Evolutionary conservation across 1,140 invertebrate genomes (phyloP), one percentile per base, ranked within the genome.

Genomic region (Drosophila nigrodunni): DNA sequence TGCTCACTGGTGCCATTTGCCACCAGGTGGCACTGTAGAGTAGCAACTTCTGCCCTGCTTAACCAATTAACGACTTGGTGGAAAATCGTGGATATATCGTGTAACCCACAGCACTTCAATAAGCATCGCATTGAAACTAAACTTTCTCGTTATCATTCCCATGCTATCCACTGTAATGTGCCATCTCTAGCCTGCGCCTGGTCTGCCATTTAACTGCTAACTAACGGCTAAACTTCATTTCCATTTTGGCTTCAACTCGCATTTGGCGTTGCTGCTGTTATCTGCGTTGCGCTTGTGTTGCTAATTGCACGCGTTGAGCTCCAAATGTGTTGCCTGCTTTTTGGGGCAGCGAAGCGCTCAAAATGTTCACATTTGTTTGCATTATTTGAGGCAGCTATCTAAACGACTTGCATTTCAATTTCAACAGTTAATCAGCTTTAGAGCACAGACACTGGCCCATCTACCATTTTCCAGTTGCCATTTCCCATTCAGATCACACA

Each of bases 351-450:
- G 41, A 34, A 15, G 43, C 13, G 35, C 54, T 4, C 8, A 58
- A 75, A 82, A 75, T 41, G 62, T 62, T 62, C 52, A 46, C 64
- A 75, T 78, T 82, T 82, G 61, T 66, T 82, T 59, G 80, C 71
- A 78, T 71, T 57, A 70, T 55, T 68, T 13, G 15, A 59, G 54
- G 35, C 44, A 55, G 37, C 54, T 66, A 65, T 77, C 74, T 65
- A 77, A 77, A 71, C 54, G 47, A 46, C 18, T 59, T 58, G 61
- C 30, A 61, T 74, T 65, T 74, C 34, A 73, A 62, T 65, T 72
- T 47, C 39, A 11, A 6, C 15, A 50, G 25, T 70, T 70, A 52
- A 69, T 60, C 52, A 61, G 39, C 25, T 54, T 52, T 35, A 52
- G 49, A 52, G 11, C 47, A 25, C 47, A 49, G 18, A 49, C 18